Base-by-base conservation (phyloP, 2,888 invertebrate genomes). In the Tetranychus truncatus region DNA sequence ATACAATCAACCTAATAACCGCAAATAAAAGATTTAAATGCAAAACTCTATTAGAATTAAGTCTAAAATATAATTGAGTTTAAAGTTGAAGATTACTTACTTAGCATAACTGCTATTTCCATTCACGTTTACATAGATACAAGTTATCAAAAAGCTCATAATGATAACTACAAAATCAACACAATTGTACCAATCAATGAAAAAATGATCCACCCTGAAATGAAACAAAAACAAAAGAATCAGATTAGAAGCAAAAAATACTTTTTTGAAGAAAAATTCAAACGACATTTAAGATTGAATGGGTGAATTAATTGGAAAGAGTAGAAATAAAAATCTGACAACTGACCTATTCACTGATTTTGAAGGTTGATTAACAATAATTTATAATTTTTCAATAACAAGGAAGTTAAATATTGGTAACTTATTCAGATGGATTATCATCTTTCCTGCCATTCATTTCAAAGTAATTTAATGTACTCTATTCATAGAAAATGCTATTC, bases 141-240 rank as follows among this genome's bases (percentile, higher is more conserved):
- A 80, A 75, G 82, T 82, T 6, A 84, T 79, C 46, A 84, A 78
- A 77, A 84, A 84, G 1, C 84, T 83, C 7, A 82, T 77, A 3
- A 83, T 73, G 4, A 84, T 82, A n/a, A 85, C 81, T 18, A 81
- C 78, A 74, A 82, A 81, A 79, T 85, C 85, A 9, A 84, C 77
- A 5, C 83, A 79, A 78, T 84, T 84, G 77, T 82, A 81, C 81
- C 82, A 81, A 72, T 81, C 80, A 73, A 79, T 79, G 77, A 83
- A 83, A 79, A 84, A 84, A 18, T 79, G 77, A 69, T 78, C 79
- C 44, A 81, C 80, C 75, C 79, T 81, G 24, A 67, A 21, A 75
- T 76, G 77, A 69, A 74, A n/a, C 67, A 74, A 75, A 72, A 73
- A 71, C 44, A n/a, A 73, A 34, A 69, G 18, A 11, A 69, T 11